These are phyloP conservation scores for Actias luna DNA, from an alignment of 2,888 invertebrate genomes.

Conservation along the genomic window DNA sequence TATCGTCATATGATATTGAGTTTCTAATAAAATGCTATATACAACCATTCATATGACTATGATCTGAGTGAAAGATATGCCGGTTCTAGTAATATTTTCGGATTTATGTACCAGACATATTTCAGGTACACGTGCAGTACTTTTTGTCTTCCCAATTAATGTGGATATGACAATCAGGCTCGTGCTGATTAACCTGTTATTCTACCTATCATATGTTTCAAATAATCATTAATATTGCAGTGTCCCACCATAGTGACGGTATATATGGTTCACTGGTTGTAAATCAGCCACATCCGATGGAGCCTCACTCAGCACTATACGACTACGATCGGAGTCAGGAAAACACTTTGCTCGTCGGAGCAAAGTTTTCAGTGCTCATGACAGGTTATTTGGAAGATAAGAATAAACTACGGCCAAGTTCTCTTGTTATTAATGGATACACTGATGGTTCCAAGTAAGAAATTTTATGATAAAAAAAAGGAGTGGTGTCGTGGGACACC, in stretches of 20 bases:
- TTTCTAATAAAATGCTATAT: too few species aligned
- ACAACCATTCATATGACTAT: not conserved
- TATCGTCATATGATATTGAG: too few species aligned
- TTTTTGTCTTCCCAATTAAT: too few species aligned
- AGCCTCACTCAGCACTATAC: slow-evolving; percentile 63
- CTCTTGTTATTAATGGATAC: slow-evolving; percentile 57
- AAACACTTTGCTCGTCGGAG: slow-evolving; percentile 71
- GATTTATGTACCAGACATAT: not conserved
- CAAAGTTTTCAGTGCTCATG: slow-evolving; percentile 77
- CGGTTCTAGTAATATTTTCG: not conserved
- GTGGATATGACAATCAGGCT: not conserved
- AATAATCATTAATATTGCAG: slow-evolving; percentile 50
- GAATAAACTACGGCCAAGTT: slow-evolving; percentile 60
- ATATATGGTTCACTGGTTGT: slow-evolving; percentile 82
- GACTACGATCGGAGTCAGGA: slow-evolving; percentile 72
- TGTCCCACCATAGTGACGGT: slow-evolving; percentile 82
- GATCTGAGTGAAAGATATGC: not conserved
- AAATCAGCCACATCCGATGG: slow-evolving; percentile 71
- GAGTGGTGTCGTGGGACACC: too few species aligned
- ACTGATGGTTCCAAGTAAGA: slow-evolving; percentile 59
- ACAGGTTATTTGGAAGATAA: slow-evolving; percentile 76
- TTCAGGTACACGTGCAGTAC: not conserved
- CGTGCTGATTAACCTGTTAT: not conserved
- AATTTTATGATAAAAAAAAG: not conserved
- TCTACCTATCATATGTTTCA: not conserved